These are phyloP conservation scores for Chaetura pelagica DNA, from an alignment of 2,113 vertebrate species.

Conservation along the genomic window DNA sequence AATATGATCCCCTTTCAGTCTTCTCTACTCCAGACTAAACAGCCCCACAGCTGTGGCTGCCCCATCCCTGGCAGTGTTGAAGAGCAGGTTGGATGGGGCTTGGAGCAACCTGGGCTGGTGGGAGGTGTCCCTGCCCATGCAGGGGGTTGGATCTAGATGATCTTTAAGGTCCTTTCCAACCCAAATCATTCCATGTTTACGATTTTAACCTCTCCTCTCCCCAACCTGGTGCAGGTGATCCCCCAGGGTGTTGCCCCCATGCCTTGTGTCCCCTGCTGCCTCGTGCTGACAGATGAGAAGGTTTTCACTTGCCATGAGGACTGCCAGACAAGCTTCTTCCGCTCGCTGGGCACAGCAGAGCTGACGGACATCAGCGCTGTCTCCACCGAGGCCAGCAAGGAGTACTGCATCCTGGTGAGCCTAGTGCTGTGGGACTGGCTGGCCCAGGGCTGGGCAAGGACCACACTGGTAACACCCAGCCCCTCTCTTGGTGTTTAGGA, in stretches of 20 bases:
- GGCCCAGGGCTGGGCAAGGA: rapidly evolving
- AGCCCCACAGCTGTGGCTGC: no score
- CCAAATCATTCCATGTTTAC: no score
- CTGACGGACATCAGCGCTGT: constrained; percentile 80
- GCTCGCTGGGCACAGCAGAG: constrained; percentile 83
- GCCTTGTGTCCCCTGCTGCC: constrained; percentile 92
- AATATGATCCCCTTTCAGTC: no score
- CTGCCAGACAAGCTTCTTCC: constrained; percentile 97
- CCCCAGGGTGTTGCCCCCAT: constrained; percentile 88
- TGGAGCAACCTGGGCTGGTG: no score
- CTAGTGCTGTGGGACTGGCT: rapidly evolving
- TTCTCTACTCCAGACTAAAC: no score
- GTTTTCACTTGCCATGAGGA: constrained; percentile 95
- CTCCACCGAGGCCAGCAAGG: constrained; percentile 80
- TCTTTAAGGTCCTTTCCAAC: no score
- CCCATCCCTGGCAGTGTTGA: no score
- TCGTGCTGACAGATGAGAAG: constrained; percentile 87
- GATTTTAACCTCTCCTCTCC: no score
- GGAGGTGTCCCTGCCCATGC: no score
- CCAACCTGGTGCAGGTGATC: constrained; percentile 79
- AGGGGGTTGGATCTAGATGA: no score
- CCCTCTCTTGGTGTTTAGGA: constrained; percentile 76
- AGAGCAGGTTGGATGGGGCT: no score
- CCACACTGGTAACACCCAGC: rapidly evolving
- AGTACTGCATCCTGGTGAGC: constrained; percentile 93